Percentiles rank a stretch among this genome's conserved stretches.
These are phyloP conservation scores for Drosophila ochracea DNA, from an alignment of 2,888 invertebrate genomes.

Conservation along the genomic window DNA sequence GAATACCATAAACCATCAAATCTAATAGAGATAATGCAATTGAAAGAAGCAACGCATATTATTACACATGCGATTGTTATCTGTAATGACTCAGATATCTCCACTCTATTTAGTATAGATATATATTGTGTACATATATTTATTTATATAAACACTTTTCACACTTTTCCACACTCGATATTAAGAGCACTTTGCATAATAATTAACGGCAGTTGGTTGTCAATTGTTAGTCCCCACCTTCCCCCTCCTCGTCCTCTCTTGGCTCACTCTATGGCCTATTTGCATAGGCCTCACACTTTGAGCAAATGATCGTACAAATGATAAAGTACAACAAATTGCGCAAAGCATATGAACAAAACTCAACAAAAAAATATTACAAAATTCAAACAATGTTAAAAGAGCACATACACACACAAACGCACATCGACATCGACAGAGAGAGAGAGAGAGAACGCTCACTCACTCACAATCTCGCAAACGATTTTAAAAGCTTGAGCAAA, in stretches of 20 bases:
- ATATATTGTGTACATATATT: neutral
- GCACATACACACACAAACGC: constrained; percentile 21
- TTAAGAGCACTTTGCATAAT: constrained; percentile 66
- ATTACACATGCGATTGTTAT: neutral
- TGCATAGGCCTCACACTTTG: constrained; percentile 29
- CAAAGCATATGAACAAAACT: constrained; percentile 32
- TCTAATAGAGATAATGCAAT: neutral
- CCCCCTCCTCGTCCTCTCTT: neutral
- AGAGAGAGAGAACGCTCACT: neutral
- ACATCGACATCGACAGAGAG: neutral
- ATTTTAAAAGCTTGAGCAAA: constrained; percentile 33
- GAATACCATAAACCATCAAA: neutral
- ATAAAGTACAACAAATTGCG: constrained; percentile 51
- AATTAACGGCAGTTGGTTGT: constrained; percentile 56
- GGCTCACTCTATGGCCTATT: constrained; percentile 35
- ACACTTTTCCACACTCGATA: constrained; percentile 27
- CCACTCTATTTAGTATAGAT: neutral
- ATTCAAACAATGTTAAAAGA: constrained; percentile 69
- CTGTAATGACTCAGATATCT: neutral
- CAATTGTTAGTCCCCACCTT: constrained; percentile 19
- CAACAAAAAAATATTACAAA: constrained; percentile 61
- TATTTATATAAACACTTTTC: neutral
- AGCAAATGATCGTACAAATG: constrained; percentile 68
- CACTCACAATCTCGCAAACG: constrained; percentile 21
- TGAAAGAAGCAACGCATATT: neutral